Evolutionary conservation across 2,797 vertebrate species (phyloP), one percentile per base, ranked within the genome.

Genomic region (Peromyscus attwateri): DNA sequence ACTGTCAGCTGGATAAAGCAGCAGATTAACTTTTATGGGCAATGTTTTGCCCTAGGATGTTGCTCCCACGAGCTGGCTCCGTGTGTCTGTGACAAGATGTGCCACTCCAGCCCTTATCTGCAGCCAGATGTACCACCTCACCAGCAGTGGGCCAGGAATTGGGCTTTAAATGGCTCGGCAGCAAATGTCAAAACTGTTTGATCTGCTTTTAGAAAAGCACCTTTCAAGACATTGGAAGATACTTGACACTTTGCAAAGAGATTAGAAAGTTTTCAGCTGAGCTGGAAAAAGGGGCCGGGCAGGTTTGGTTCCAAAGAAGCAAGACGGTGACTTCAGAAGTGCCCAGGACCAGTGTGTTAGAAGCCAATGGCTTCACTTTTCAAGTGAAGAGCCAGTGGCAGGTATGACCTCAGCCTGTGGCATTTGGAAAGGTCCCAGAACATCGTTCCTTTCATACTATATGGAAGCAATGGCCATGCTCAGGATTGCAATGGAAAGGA

Each of bases 181-280:
- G 98, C 60, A 98, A 99, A 98, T 99, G 98, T 98, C 99, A 99
- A 66, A 98, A 97, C 71, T 91, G 97, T 98, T 98, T 98, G 98
- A 99, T 98, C 98, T 97, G 96, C 92, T 98, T 98, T 98, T 96
- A 98, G 95, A 98, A 97, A 98, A 98, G 97, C 97, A 98, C 98
- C 97, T 99, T 98, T 98, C 95, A 97, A 98, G 97, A 97, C 94
- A 93, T 97, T 97, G 93, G 98, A 97, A 98, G 97, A 97, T 68
- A 98, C 96, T 97, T 97, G 98, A 97, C 97, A 97, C 98, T 98
- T 98, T 96, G 97, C 98, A 98, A 98, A 98, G 97, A 98, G 97
- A 98, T 98, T 98, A 91, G 97, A 97, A 98, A 98, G 95, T 97
- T 98, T 97, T 97, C 92, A 95, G 96, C 97, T 98, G 97, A 97